Base-by-base conservation (phyloP, 2,888 invertebrate species). In the Cataglyphis livida region DNA sequence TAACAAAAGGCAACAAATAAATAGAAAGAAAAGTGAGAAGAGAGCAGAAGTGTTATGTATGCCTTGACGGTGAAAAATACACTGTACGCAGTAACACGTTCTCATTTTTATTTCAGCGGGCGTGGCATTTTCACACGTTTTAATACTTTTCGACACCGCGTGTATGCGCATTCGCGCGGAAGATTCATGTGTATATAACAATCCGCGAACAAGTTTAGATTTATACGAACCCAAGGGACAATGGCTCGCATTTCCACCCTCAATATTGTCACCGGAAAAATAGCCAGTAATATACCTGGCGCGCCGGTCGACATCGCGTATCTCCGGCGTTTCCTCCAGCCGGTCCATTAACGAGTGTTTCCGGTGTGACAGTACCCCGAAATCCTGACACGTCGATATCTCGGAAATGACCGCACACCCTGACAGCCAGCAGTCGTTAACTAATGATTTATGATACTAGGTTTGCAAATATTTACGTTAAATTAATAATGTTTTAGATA, bases 211-310 rank as follows among this genome's bases (percentile, higher is more conserved):
- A 44, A 35, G 59, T n/a, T 79, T 35, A 44, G 78, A 79, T 79
- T 59, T 68, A 79, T 70, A 59, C 12, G 32, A 6, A 25, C 18
- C 70, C 59, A 12, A 25, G 59, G 28, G 44, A 78, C 78, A 79
- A 66, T 70, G 32, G 78, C 25, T 51, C 32, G 44, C 32, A 25
- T 70, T 79, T 70, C 78, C 59, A 79, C 18, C 9, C 44, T 70
- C 78, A 59, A 79, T 79, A 79, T 79, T 61, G 78, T 70, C 71
- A 70, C 59, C 78, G 78, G 78, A 79, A 79, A 79, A 79, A 70
- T 70, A n/a, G n/a, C 70, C 57, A 59, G 44, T 78, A 78, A 78
- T 70, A 70, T 70, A 70, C 71, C 78, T 28, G 64, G 65, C 35
- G 10, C 18, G 38, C 54, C 48, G 28, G 12, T 57, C 44, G 70